phyloP scores from a whole-genome alignment of 2,888 invertebrate species.

The Amiota communis region DNA sequence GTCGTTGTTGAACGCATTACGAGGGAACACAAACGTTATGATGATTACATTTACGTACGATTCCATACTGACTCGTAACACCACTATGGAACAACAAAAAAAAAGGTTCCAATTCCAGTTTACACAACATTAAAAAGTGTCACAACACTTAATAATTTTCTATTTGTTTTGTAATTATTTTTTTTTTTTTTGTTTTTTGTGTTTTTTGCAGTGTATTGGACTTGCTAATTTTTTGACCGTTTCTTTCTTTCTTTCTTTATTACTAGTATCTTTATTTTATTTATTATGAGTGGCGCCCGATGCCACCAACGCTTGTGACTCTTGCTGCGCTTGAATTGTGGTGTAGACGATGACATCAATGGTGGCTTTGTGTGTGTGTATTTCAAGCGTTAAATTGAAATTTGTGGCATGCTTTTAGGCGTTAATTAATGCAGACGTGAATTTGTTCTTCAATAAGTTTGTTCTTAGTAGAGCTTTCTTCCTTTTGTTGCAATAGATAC shows the following conservation, averaged over 20 bases:
- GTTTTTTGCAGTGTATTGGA: constrained; percentile 19
- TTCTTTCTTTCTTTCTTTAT: constrained; percentile 5
- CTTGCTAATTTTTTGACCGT: too few relatives aligned
- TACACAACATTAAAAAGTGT: too few relatives aligned
- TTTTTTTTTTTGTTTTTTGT: constrained; percentile 35
- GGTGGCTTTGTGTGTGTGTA: constrained; percentile 34
- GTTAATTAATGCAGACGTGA: constrained; percentile 29
- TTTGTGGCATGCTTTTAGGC: constrained; percentile 43
- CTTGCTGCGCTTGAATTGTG: constrained; percentile 30
- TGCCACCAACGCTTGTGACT: constrained; percentile 29
- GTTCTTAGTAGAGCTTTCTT: neutral
- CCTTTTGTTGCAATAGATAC: too few relatives aligned
- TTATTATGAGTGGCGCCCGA: too few relatives aligned
- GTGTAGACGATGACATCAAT: constrained; percentile 14
- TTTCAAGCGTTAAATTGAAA: constrained; percentile 41
- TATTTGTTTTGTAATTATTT: constrained; percentile 27
- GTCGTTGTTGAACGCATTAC: constrained; percentile 44
- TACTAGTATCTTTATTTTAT: constrained; percentile 4
- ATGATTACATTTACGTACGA: neutral
- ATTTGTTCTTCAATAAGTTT: constrained; percentile 18
- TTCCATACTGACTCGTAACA: neutral
- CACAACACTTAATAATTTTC: neutral
- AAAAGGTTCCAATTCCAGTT: too few relatives aligned
- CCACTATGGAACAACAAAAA: too few relatives aligned
- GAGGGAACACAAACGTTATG: constrained; percentile 12